phyloP scores from a whole-genome alignment of 2,113 vertebrate species.

The Chaenocephalus aceratus region DNA sequence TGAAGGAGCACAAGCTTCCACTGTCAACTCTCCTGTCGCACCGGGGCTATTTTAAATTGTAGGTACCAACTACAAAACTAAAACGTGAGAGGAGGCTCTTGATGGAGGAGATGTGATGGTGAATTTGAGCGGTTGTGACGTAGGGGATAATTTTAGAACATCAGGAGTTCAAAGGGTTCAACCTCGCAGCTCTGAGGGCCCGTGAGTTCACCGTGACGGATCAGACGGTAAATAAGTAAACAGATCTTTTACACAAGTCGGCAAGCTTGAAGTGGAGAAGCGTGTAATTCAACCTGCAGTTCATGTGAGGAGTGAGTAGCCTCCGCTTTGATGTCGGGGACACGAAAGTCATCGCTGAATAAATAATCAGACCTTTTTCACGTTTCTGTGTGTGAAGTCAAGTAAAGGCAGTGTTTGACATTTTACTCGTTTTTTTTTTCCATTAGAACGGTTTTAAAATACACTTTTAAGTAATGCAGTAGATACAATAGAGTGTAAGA shows the following conservation, averaged over 20 bases:
- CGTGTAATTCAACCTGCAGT: conserved; percentile 8
- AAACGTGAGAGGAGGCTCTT: conserved; percentile 23
- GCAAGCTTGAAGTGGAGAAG: not conserved
- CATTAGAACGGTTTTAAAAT: too few relatives aligned
- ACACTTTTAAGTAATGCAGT: too few relatives aligned
- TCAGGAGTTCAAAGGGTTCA: conserved; percentile 28
- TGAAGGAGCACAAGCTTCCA: conserved; percentile 20
- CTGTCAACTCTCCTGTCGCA: conserved; percentile 39
- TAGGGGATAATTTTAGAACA: conserved; percentile 60
- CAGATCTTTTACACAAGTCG: conserved; percentile 1
- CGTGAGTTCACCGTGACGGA: conserved; percentile 17
- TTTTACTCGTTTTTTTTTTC: too few relatives aligned
- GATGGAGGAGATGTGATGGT: conserved; percentile 34
- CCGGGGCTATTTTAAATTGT: conserved; percentile 64
- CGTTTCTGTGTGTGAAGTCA: not conserved
- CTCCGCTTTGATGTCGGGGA: conserved; percentile 16
- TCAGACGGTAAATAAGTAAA: conserved; percentile 51
- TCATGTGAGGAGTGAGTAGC: not conserved
- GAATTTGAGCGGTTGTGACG: conserved; percentile 38
- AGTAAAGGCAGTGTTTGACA: not conserved
- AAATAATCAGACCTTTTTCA: not conserved
- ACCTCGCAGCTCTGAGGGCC: not conserved
- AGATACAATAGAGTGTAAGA: too few relatives aligned
- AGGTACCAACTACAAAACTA: conserved; percentile 40
- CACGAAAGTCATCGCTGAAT: not conserved